Evolutionary conservation across 2,797 vertebrate genomes (phyloP).

Genomic region (Chloroceryle amazona): DNA sequence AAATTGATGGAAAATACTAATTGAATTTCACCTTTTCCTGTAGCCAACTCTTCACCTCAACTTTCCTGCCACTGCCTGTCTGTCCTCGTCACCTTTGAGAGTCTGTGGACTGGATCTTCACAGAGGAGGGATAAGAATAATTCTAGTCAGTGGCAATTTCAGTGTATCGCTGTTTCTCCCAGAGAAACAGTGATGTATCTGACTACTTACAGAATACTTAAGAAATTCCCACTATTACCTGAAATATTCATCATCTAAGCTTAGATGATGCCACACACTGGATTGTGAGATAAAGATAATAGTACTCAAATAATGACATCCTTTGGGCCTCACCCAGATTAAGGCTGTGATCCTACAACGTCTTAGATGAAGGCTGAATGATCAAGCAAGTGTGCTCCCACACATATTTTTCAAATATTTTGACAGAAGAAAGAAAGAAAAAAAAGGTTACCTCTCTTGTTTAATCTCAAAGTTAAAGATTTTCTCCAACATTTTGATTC

Average conservation of each 20-base stretch:
- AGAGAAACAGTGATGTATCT: background rate
- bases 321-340: background rate
- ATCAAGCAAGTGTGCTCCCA: background rate
- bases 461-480: background rate
- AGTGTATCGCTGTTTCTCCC: background rate
- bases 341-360: background rate
- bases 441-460: background rate
- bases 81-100: background rate
- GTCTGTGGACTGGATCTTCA: background rate
- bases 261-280: background rate
- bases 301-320: background rate
- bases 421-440: background rate
- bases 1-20: constrained; percentile 44
- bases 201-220: background rate
- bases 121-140: background rate
- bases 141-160: background rate
- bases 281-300: background rate
- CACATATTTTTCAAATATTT: background rate
- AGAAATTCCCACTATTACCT: background rate
- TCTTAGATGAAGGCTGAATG: background rate
- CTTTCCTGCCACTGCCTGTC: background rate
- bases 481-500: background rate
- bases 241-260: background rate
- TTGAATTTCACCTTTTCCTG: background rate
- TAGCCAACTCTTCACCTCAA: background rate